These are phyloP conservation scores for Xylocopa sonorina DNA, from an alignment of 1,140 invertebrate species.

Conservation along the genomic window DNA sequence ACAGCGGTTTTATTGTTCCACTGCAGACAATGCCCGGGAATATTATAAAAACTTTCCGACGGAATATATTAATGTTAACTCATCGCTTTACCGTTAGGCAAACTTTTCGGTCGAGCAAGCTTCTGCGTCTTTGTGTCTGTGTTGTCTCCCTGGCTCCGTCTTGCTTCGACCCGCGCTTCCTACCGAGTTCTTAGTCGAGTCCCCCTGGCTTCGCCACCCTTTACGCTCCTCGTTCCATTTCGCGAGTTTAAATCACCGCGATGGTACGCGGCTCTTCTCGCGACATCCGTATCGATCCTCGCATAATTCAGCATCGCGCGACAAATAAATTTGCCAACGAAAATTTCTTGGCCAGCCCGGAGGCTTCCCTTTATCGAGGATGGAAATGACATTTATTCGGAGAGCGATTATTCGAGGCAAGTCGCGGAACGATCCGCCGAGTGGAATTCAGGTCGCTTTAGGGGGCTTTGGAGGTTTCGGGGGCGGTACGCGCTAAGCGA, in stretches of 20 bases:
- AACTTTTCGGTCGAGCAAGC: conserved; percentile 78
- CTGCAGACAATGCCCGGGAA: conserved; percentile 81
- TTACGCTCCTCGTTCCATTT: conserved; percentile 11
- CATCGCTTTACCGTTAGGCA: conserved; percentile 81
- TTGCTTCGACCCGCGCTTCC: conserved; percentile 20
- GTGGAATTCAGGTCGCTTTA: conserved; percentile 55
- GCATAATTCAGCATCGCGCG: conserved; percentile 47
- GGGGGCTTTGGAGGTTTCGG: too few species aligned
- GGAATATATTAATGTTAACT: conserved; percentile 83
- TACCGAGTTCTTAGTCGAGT: background rate
- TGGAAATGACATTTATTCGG: too few species aligned
- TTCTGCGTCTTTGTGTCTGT: conserved; percentile 59
- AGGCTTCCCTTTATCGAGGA: too few species aligned
- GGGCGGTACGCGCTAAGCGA: conserved; percentile 47
- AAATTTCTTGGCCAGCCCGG: background rate
- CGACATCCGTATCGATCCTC: conserved; percentile 42
- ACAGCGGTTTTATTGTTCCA: conserved; percentile 81
- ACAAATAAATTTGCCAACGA: conserved; percentile 14
- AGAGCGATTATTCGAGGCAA: too few species aligned
- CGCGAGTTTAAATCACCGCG: conserved; percentile 48
- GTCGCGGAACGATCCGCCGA: conserved; percentile 34
- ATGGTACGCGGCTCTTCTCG: conserved; percentile 2
- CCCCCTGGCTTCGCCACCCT: background rate
- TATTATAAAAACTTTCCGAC: conserved; percentile 82
- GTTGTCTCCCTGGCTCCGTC: conserved; percentile 16